Evolutionary conservation across 2,113 vertebrate species (phyloP).

Genomic region (Thermophis baileyi): DNA sequence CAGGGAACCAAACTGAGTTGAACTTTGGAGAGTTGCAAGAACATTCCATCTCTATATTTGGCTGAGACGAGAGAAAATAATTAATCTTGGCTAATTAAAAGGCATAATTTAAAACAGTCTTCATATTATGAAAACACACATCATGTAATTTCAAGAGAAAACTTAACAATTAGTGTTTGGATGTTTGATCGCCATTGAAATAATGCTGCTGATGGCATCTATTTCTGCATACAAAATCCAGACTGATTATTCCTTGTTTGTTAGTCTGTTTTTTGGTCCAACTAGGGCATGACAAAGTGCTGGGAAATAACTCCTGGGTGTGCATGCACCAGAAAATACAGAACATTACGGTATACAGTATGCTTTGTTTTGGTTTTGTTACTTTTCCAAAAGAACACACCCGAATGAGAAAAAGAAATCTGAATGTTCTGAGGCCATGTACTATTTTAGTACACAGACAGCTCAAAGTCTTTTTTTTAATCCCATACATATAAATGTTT

Average conservation of each 20-base stretch:
- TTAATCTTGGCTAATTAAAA: background rate
- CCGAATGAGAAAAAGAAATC: background rate
- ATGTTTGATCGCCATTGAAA: background rate
- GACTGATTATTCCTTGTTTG: background rate
- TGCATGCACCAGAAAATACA: background rate
- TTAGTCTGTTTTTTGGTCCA: background rate
- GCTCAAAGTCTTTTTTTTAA: background rate
- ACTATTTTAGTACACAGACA: background rate
- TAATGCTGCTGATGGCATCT: background rate
- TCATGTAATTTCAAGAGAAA: conserved; percentile 10
- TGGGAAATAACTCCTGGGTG: background rate
- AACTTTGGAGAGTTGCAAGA: conserved; percentile 12
- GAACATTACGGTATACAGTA: background rate
- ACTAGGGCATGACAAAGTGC: background rate
- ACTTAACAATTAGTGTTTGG: background rate
- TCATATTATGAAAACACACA: conserved; percentile 19
- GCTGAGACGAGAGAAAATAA: background rate
- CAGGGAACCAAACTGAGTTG: background rate
- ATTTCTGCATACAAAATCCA: background rate
- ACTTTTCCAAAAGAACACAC: background rate
- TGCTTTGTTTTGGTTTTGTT: background rate
- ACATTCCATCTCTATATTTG: conserved; percentile 19
- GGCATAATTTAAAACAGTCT: conserved; percentile 15
- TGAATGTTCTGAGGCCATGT: background rate
- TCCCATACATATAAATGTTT: background rate